A percentile compares a stretch with the other conserved stretches of the same genome.
Evolutionary conservation across 2,888 invertebrate species (phyloP).

Genomic region (Sericinus montela): DNA sequence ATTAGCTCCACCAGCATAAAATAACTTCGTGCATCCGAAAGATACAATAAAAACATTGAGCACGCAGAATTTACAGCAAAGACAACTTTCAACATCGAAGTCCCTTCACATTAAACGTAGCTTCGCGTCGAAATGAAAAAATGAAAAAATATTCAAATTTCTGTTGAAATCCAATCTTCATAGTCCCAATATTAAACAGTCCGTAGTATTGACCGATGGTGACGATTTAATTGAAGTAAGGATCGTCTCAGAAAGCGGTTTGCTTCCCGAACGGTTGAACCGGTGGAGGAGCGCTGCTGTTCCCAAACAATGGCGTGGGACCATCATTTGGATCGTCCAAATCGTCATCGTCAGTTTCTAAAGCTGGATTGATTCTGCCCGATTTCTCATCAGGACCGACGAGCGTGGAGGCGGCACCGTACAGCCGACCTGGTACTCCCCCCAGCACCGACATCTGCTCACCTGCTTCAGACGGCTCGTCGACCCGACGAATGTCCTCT

Average conservation of each 20-base stretch:
- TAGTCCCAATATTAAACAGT: not conserved
- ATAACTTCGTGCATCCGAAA: constrained; percentile 2
- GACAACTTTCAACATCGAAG: not conserved
- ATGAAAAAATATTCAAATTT: constrained; percentile 1
- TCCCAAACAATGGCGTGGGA: constrained; percentile 65
- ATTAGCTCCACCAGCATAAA: not conserved
- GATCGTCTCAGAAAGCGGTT: constrained; percentile 67
- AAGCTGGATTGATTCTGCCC: constrained; percentile 93
- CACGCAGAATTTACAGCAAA: not conserved
- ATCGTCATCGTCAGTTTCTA: constrained; percentile 91
- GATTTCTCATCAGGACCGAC: constrained; percentile 92
- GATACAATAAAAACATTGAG: constrained; percentile 7
- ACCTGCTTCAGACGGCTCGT: constrained; percentile 91
- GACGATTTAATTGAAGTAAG: constrained; percentile 31
- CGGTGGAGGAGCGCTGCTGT: constrained; percentile 65
- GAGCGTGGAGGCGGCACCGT: constrained; percentile 87
- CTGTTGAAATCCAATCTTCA: not conserved
- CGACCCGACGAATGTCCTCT: constrained; percentile 93
- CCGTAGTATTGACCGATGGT: not conserved
- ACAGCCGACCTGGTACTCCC: constrained; percentile 85
- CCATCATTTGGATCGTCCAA: constrained; percentile 78
- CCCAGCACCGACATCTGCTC: constrained; percentile 90
- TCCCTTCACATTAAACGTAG: not conserved
- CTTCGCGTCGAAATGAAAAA: not conserved
- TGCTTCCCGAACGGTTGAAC: constrained; percentile 68